These are phyloP conservation scores for Dryoscopus gambensis DNA, from an alignment of 2,113 vertebrate species.

Conservation along the genomic window DNA sequence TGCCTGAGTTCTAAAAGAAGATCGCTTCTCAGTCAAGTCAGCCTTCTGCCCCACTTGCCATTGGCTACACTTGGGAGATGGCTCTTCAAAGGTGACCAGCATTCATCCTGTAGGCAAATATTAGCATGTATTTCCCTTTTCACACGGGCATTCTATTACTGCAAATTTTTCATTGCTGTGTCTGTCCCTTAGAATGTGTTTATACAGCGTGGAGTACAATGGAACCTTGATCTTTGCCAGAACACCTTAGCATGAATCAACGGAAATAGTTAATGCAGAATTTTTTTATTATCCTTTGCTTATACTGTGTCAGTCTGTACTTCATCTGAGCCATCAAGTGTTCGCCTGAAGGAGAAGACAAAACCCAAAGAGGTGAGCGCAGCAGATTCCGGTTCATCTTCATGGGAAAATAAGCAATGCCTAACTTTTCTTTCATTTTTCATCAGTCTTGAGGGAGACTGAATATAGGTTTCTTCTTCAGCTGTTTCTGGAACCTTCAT, in stretches of 20 bases:
- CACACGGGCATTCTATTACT: neutral
- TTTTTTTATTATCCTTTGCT: neutral
- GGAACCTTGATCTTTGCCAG: neutral
- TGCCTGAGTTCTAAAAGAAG: neutral
- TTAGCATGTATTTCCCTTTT: neutral
- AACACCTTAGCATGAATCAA: neutral
- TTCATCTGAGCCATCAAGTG: neutral
- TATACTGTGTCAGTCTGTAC: neutral
- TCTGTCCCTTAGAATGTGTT: neutral
- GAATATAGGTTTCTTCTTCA: neutral
- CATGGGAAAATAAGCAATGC: neutral
- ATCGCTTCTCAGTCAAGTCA: neutral
- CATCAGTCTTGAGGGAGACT: rapidly evolving
- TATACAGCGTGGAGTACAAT: neutral
- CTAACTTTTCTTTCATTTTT: neutral
- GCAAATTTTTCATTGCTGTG: neutral
- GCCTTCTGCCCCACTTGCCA: neutral
- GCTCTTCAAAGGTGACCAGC: neutral
- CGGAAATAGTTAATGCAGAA: neutral
- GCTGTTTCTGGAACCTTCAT: neutral
- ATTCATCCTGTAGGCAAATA: neutral
- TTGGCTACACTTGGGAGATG: neutral
- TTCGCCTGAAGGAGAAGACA: neutral
- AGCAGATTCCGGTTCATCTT: neutral
- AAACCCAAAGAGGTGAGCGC: rapidly evolving